Evolutionary conservation across 2,888 invertebrate genomes (phyloP), one percentile per base, ranked within the genome.

Genomic region (Yponomeuta evonymella): DNA sequence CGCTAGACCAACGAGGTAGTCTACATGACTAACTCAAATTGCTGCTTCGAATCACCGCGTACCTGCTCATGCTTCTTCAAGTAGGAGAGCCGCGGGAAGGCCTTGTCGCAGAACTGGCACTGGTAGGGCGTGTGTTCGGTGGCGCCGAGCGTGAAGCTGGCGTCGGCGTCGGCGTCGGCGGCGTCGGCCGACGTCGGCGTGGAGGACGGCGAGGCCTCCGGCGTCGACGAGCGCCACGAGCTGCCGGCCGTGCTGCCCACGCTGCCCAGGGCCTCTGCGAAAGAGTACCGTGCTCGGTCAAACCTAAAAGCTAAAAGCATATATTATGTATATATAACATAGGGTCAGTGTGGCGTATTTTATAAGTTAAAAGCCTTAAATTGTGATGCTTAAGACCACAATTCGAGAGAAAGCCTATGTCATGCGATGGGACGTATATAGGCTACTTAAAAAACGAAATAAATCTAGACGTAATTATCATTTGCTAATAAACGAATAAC

Each of bases 11-110:
- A 23, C 23, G 23, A 23, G 23, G 23, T 23, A 23, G 23, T 23
- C 23, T 23, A 23, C 1, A 23, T 33, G 33, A 33, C 3, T 33
- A 33, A 33, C 2, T 33, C 5, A 33, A 33, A 62, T 62, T 62
- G 62, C 8, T 62, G 62, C n/a, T 15, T 62, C 5, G 23, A 68
- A 58, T 10, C 70, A 90, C 83, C 88, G 97, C 48, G 33, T 33
- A 68, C 97, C 96, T 97, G 97, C 89, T 98, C 97, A 93, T 98
- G 98, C 89, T 97, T 96, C 91, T 97, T 97, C 78, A 98, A 94
- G 85, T 96, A 96, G 75, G 96, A 96, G 76, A 96, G 95, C 77
- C 97, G 94, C 29, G 97, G 96, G 90, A 97, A 98, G 76, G 97
- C 96, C 87, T 97, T 96, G 83, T 97, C 96, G 93, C 98, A 98